Evolutionary conservation across 2,797 vertebrate genomes (phyloP).

Genomic region (Tragelaphus oryx): DNA sequence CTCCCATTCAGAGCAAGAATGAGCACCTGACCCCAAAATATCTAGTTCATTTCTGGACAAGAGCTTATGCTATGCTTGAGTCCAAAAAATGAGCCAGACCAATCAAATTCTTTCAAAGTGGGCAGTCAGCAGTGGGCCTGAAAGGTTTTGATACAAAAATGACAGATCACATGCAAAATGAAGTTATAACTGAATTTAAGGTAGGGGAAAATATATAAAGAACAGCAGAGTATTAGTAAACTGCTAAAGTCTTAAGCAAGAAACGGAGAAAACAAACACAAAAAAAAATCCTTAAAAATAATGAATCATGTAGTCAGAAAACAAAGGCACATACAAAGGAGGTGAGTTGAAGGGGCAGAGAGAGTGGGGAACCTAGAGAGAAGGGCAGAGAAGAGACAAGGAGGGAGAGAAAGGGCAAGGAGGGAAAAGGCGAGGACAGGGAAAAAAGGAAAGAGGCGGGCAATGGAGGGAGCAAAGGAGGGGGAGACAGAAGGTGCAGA

Average conservation of each 20-base stretch:
- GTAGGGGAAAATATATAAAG: not conserved
- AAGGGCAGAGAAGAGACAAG: not conserved
- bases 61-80: not conserved
- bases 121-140: not conserved
- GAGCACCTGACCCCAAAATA: not conserved
- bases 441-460: not conserved
- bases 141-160: not conserved
- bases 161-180: not conserved
- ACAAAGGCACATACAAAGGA: not conserved
- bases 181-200: not conserved
- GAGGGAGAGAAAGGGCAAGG: not conserved
- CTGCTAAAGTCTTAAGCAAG: not conserved
- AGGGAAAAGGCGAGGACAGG: not conserved
- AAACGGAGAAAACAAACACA: not conserved
- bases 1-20: not conserved
- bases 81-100: not conserved
- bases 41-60: not conserved
- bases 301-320: not conserved
- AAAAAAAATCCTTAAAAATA: not conserved
- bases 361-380: not conserved
- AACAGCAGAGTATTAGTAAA: not conserved
- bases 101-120: constrained; percentile 8
- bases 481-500: not conserved
- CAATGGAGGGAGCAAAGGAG: not conserved
- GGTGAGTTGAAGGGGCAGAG: not conserved